phyloP scores from a whole-genome alignment of 2,797 vertebrate species.

The Oceanodroma leucorhoa region DNA sequence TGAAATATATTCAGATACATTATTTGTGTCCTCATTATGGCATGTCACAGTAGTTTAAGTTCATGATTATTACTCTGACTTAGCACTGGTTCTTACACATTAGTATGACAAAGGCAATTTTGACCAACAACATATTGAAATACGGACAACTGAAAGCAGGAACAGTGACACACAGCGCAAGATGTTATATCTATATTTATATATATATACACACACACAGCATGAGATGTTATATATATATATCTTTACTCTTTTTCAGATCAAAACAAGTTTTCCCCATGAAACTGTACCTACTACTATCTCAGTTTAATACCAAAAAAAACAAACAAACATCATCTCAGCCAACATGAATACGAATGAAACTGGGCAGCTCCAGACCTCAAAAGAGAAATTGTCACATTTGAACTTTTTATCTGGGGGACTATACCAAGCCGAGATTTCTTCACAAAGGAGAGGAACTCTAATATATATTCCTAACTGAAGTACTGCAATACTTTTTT shows the following conservation, averaged over 20 bases:
- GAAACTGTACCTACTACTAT: background rate
- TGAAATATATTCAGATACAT: background rate
- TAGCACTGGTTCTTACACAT: background rate
- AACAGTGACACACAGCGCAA: background rate
- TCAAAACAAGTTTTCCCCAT: background rate
- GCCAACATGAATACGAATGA: background rate
- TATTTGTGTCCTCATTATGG: background rate
- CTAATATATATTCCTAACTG: background rate
- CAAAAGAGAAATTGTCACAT: background rate
- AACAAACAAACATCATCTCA: background rate
- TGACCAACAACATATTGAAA: background rate
- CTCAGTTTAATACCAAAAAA: background rate
- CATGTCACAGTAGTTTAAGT: background rate
- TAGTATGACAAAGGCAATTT: background rate
- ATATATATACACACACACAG: background rate
- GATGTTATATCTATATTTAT: background rate
- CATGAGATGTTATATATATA: no score
- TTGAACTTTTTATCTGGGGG: background rate
- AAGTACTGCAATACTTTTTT: background rate
- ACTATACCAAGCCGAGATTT: background rate
- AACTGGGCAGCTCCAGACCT: background rate
- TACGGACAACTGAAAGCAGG: background rate
- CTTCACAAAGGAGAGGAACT: background rate
- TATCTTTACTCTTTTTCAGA: background rate
- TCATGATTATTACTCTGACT: background rate